A percentile compares a stretch with the other conserved stretches of the same genome.
Evolutionary conservation across 2,888 invertebrate genomes (phyloP).

Genomic region (Chydorus sphaericus): DNA sequence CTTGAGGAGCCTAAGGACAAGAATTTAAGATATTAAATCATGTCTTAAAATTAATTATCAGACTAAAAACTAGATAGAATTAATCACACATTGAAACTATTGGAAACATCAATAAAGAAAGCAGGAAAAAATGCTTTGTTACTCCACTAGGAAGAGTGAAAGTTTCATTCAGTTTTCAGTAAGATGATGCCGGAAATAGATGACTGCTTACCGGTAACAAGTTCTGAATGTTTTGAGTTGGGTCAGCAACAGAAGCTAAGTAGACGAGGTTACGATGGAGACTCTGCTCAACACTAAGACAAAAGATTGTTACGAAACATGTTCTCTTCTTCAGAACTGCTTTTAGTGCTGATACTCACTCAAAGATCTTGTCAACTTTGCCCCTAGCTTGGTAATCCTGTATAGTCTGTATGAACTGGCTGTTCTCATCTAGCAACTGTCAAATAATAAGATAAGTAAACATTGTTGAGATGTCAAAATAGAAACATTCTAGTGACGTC

Average conservation of each 20-base stretch:
- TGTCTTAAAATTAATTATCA: background rate
- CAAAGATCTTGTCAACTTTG: conserved; percentile 79
- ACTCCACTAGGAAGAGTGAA: too few relatives aligned
- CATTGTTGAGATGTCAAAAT: too few relatives aligned
- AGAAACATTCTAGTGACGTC: too few relatives aligned
- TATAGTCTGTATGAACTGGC: conserved; percentile 89
- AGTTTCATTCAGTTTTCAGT: too few relatives aligned
- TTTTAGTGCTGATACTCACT: conserved; percentile 44
- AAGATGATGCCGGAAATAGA: background rate
- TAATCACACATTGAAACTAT: too few relatives aligned
- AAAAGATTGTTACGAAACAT: conserved; percentile 9
- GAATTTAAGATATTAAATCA: background rate
- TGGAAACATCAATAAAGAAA: too few relatives aligned
- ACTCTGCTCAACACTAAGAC: conserved; percentile 60
- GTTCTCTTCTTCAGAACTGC: background rate
- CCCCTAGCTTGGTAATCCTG: conserved; percentile 94
- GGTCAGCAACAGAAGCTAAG: conserved; percentile 90
- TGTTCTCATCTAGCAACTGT: conserved; percentile 91
- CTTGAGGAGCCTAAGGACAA: conserved; percentile 39
- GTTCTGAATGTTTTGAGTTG: conserved; percentile 79
- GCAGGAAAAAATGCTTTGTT: too few relatives aligned
- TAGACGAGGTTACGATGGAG: conserved; percentile 91
- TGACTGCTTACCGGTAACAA: conserved; percentile 60
- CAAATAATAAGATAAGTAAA: conserved; percentile 20
- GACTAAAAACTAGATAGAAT: too few relatives aligned